phyloP scores from a whole-genome alignment of 2,113 vertebrate species.

The Hippocampus comes region DNA sequence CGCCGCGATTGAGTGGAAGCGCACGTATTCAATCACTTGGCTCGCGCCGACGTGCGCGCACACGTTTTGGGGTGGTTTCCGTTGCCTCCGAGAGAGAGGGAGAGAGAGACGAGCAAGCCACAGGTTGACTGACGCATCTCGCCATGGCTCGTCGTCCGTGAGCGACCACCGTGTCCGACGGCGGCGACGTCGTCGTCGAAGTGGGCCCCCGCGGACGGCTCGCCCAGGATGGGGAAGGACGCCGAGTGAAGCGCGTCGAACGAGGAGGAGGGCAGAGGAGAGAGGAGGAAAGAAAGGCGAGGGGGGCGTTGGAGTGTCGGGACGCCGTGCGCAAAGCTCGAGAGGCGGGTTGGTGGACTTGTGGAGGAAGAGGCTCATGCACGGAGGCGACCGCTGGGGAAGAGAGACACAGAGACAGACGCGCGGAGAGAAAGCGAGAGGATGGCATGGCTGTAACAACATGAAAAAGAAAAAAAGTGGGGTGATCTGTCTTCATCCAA shows the following conservation, averaged over 20 bases:
- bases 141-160: slow-evolving; percentile 45
- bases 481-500: slow-evolving; percentile 63
- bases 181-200: slow-evolving; percentile 4
- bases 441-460: slow-evolving; percentile 71
- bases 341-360: slow-evolving; percentile 46
- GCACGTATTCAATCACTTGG: slow-evolving; percentile 32
- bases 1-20: slow-evolving; percentile 51
- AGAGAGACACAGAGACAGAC: background rate
- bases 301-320: background rate
- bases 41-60: slow-evolving; percentile 11
- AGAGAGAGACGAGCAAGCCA: slow-evolving; percentile 24
- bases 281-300: slow-evolving; percentile 24
- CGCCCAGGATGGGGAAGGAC: slow-evolving; percentile 15
- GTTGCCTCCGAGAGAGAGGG: background rate
- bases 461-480: slow-evolving; percentile 80
- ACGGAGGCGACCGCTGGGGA: slow-evolving; percentile 25
- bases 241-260: slow-evolving; percentile 30
- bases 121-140: slow-evolving; percentile 54
- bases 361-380: slow-evolving; percentile 60
- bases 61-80: background rate
- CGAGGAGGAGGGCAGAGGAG: slow-evolving; percentile 36
- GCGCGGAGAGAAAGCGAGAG: slow-evolving; percentile 13
- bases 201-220: slow-evolving; percentile 34
- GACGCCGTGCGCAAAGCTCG: slow-evolving; percentile 34
- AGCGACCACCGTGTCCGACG: slow-evolving; percentile 6